Percentiles rank a stretch among this genome's conserved stretches.
Conservation (phyloP, 2,113 vertebrate species). For the Scomber japonicus region DNA sequence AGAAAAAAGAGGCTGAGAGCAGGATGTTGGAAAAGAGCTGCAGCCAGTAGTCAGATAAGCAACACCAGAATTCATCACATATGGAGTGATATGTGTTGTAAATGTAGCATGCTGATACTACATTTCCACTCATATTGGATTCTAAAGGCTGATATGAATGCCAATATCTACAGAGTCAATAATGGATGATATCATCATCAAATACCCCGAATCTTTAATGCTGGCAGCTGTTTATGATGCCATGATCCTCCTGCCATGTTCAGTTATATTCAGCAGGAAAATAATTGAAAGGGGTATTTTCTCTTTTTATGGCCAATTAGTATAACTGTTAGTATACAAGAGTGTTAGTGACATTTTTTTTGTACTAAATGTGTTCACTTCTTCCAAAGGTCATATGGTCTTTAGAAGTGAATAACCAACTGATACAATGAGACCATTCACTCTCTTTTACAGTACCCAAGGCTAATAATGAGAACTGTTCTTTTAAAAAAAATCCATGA, state of each 20-base stretch:
- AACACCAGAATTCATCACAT: background rate
- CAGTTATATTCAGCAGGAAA: background rate
- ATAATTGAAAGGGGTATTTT: background rate
- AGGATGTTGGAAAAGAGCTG: background rate
- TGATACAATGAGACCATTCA: no score
- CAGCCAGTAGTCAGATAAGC: background rate
- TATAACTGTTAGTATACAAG: no score
- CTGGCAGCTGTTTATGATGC: background rate
- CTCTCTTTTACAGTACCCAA: no score
- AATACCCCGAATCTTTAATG: background rate
- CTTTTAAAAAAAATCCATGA: no score
- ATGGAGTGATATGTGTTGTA: background rate
- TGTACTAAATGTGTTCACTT: no score
- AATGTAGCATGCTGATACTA: constrained; percentile 5
- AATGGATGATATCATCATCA: constrained; percentile 9
- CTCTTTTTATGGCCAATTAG: no score
- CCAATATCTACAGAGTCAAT: constrained; percentile 16
- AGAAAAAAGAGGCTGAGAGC: background rate
- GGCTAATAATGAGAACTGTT: no score
- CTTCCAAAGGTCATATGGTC: no score
- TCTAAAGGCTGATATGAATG: constrained; percentile 7
- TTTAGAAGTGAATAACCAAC: no score
- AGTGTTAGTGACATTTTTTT: no score
- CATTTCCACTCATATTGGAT: constrained; percentile 7
- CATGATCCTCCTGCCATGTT: background rate